Evolutionary conservation across 2,113 vertebrate species (phyloP).

Genomic region (Hippopotamus amphibius): DNA sequence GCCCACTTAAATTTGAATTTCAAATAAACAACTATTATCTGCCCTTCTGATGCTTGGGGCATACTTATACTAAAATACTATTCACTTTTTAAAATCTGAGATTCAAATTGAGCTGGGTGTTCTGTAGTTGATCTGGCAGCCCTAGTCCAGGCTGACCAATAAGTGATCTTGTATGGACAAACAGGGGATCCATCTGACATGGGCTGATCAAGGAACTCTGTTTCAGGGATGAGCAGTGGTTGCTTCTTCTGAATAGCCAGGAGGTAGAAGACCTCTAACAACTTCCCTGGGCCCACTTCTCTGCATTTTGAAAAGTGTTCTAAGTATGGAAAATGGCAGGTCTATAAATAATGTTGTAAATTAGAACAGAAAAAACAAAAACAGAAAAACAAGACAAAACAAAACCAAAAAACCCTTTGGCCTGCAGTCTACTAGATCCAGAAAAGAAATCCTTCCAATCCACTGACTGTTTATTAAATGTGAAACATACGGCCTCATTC

Average conservation of each 20-base stretch:
- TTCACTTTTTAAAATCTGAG: slow-evolving; percentile 1
- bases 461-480: slow-evolving; percentile 37
- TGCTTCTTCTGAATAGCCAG: not conserved
- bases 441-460: slow-evolving; percentile 70
- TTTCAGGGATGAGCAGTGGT: not conserved
- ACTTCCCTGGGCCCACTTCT: slow-evolving; percentile 17
- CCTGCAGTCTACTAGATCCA: not conserved
- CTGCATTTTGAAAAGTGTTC: slow-evolving; percentile 10
- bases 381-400: not conserved
- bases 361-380: not conserved
- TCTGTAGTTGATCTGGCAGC: not conserved
- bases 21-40: not conserved
- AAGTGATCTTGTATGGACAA: not conserved
- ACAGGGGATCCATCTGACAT: not conserved
- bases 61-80: not conserved
- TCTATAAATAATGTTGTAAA: slow-evolving; percentile 60
- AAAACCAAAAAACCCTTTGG: rapidly evolving
- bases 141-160: not conserved
- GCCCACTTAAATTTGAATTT: not conserved
- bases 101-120: not conserved
- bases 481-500: slow-evolving; percentile 20
- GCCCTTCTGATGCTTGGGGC: not conserved
- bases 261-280: not conserved
- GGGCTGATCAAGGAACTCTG: not conserved
- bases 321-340: not conserved